Conservation (phyloP, 1,140 invertebrate species). For the Drosophila sp. region DNA sequence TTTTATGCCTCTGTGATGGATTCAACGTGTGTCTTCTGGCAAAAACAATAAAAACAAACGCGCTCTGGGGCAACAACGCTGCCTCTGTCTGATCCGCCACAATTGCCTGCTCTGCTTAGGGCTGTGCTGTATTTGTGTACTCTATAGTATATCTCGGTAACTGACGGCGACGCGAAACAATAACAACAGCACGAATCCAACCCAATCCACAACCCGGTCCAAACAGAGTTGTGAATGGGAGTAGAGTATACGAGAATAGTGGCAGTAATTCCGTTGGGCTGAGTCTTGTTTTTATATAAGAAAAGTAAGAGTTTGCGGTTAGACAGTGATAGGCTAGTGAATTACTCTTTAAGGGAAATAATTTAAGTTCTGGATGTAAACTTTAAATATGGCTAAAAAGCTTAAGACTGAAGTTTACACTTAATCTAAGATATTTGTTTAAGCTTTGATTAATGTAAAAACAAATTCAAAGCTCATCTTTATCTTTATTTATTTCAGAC, state of each 20-base stretch:
- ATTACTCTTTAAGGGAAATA: background rate
- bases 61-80: slow-evolving; percentile 45
- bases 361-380: no score
- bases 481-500: no score
- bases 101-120: slow-evolving; percentile 6
- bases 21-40: slow-evolving; percentile 41
- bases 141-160: slow-evolving; percentile 54
- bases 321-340: background rate
- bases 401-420: no score
- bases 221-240: slow-evolving; percentile 7
- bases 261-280: slow-evolving; percentile 24
- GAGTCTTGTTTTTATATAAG: slow-evolving; percentile 15
- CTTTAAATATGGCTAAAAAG: no score
- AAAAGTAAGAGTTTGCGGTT: background rate
- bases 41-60: slow-evolving; percentile 72
- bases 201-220: slow-evolving; percentile 8
- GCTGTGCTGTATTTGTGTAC: slow-evolving; percentile 10
- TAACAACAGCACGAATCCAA: slow-evolving; percentile 35
- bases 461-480: no score
- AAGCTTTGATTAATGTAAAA: no score
- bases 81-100: slow-evolving; percentile 1
- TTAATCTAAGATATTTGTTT: no score
- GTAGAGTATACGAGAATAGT: slow-evolving; percentile 1
- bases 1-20: slow-evolving; percentile 64
- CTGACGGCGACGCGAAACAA: slow-evolving; percentile 55